A percentile compares a stretch with the other conserved stretches of the same genome.
phyloP scores from a whole-genome alignment of 2,888 invertebrate species.

The Lypha dubia region DNA sequence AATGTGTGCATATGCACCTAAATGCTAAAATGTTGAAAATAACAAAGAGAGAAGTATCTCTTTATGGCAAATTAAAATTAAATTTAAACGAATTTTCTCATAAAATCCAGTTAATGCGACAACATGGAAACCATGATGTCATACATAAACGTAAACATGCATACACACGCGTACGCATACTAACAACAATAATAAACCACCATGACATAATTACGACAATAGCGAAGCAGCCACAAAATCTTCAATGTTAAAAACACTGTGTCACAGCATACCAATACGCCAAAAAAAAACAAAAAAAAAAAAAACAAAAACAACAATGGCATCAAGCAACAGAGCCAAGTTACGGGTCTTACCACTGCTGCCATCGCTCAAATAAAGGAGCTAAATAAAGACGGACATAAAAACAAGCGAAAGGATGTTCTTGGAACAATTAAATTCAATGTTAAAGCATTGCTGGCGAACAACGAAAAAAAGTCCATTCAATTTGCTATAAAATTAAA shows the following conservation, averaged over 20 bases:
- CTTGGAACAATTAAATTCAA: constrained; percentile 61
- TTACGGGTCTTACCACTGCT: background rate
- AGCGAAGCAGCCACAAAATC: constrained; percentile 46
- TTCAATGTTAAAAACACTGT: constrained; percentile 45
- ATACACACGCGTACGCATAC: background rate
- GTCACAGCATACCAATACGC: constrained; percentile 1
- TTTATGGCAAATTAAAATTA: constrained; percentile 61
- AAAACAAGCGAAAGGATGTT: constrained; percentile 57
- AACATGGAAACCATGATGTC: constrained; percentile 57
- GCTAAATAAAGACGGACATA: background rate
- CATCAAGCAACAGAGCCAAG: background rate
- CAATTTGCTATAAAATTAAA: background rate
- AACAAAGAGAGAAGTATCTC: constrained; percentile 18
- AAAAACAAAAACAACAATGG: background rate
- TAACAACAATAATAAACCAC: background rate
- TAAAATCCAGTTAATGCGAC: constrained; percentile 67
- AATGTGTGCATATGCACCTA: background rate
- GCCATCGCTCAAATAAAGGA: background rate
- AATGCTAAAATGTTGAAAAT: constrained; percentile 16
- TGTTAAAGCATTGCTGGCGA: constrained; percentile 36
- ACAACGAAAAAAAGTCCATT: constrained; percentile 33
- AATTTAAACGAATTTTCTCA: constrained; percentile 64
- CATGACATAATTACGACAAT: constrained; percentile 37
- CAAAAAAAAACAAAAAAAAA: background rate
- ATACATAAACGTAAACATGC: background rate